These are phyloP conservation scores for Sphaerophoria taeniata DNA, from an alignment of 2,888 invertebrate genomes.

Conservation along the genomic window DNA sequence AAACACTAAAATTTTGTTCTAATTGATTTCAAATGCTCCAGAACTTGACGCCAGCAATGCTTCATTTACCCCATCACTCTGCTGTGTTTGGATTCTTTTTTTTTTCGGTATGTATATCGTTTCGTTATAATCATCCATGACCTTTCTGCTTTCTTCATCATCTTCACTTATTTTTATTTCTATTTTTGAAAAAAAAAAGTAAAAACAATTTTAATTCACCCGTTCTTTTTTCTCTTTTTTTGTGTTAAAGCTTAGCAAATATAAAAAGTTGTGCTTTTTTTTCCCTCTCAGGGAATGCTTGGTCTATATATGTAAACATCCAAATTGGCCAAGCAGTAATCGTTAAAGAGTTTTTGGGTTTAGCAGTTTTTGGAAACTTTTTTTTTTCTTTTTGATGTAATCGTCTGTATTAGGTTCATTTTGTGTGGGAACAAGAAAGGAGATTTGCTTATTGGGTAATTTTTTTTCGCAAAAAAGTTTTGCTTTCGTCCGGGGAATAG, in stretches of 20 bases:
- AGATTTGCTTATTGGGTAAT: neutral
- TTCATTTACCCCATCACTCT: neutral
- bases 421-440: neutral
- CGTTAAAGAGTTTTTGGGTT: conserved; percentile 19
- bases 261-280: neutral
- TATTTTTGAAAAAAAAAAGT: neutral
- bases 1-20: no score
- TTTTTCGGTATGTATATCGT: conserved; percentile 1
- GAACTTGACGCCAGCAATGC: neutral
- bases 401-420: conserved; percentile 15
- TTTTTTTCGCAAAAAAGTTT: neutral
- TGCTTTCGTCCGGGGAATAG: neutral
- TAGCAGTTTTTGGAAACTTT: neutral
- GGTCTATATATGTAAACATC: conserved; percentile 14
- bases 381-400: conserved; percentile 8
- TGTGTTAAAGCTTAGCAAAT: conserved; percentile 39
- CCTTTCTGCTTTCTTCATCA: conserved; percentile 41
- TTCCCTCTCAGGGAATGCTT: neutral
- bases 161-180: conserved; percentile 13
- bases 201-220: conserved; percentile 42
- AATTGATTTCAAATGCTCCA: no score
- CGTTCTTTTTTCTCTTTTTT: conserved; percentile 1
- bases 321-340: conserved; percentile 21
- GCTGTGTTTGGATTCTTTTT: neutral
- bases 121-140: conserved; percentile 45